phyloP scores from a whole-genome alignment of 2,888 invertebrate species.

The Lasius fuliginosus region DNA sequence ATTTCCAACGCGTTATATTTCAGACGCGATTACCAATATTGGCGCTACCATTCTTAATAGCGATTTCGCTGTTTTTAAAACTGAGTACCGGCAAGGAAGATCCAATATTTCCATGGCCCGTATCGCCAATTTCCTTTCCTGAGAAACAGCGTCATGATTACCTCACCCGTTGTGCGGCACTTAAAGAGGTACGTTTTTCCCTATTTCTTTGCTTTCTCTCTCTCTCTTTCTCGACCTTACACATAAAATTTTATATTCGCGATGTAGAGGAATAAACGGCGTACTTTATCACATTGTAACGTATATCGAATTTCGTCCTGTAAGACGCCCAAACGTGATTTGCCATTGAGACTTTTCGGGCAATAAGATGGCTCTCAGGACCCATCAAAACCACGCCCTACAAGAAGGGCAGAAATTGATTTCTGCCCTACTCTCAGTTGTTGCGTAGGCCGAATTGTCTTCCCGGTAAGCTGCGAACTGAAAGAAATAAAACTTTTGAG shows the following conservation, averaged over 20 bases:
- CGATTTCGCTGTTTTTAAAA: slow-evolving; percentile 83
- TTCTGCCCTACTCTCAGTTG: slow-evolving; percentile 42
- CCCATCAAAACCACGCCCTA: slow-evolving; percentile 57
- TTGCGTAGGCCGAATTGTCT: slow-evolving; percentile 2
- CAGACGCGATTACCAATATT: slow-evolving; percentile 81
- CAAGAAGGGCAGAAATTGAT: slow-evolving; percentile 58
- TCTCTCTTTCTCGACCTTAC: neutral
- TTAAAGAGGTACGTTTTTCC: slow-evolving; percentile 50
- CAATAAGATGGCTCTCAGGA: slow-evolving; percentile 32
- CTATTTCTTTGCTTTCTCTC: neutral
- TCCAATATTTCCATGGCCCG: slow-evolving; percentile 78
- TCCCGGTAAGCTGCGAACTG: no score
- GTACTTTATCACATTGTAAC: slow-evolving; percentile 14
- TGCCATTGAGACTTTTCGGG: slow-evolving; percentile 13
- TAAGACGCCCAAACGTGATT: slow-evolving; percentile 2
- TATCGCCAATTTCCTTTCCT: slow-evolving; percentile 79
- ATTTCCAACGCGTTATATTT: neutral
- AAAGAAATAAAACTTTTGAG: neutral
- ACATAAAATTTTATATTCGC: slow-evolving; percentile 42
- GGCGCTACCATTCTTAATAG: slow-evolving; percentile 83
- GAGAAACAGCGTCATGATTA: slow-evolving; percentile 83
- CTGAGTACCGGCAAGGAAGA: slow-evolving; percentile 78
- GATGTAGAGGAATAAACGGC: slow-evolving; percentile 25
- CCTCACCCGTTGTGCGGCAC: slow-evolving; percentile 59
- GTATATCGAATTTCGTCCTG: slow-evolving; percentile 26